Conservation (phyloP, 1,140 invertebrate genomes). For the Drosophila saltans region DNA sequence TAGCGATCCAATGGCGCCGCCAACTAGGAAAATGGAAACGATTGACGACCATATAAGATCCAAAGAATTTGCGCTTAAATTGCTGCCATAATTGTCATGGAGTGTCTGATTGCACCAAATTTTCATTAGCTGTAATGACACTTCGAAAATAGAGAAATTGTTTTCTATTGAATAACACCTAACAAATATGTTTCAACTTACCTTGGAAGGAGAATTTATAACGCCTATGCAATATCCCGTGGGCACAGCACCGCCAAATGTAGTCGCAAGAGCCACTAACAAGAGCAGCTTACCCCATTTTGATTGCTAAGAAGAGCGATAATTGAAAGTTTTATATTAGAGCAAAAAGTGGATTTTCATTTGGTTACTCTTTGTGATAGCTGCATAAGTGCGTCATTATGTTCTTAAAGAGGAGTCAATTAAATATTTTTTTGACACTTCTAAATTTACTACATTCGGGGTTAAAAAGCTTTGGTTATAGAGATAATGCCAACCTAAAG, state of each 20-base stretch:
- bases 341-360: neutral
- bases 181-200: constrained; percentile 40
- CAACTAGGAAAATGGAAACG: constrained; percentile 92
- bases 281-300: constrained; percentile 67
- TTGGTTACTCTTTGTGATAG: neutral
- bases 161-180: neutral
- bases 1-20: constrained; percentile 90
- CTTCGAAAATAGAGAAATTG: neutral
- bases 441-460: constrained; percentile 20
- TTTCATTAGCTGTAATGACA: constrained; percentile 86
- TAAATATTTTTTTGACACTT: neutral
- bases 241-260: constrained; percentile 92
- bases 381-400: neutral
- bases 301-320: constrained; percentile 42
- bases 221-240: constrained; percentile 96
- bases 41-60: constrained; percentile 91
- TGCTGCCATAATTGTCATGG: constrained; percentile 85
- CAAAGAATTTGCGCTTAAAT: constrained; percentile 84
- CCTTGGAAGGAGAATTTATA: constrained; percentile 91
- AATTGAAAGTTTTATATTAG: neutral
- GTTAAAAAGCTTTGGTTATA: constrained; percentile 24
- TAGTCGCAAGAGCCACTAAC: constrained; percentile 84
- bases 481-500: constrained; percentile 25
- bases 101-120: constrained; percentile 89
- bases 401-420: neutral